Conservation (phyloP, 1,140 invertebrate species). For the Aethina tumida region DNA sequence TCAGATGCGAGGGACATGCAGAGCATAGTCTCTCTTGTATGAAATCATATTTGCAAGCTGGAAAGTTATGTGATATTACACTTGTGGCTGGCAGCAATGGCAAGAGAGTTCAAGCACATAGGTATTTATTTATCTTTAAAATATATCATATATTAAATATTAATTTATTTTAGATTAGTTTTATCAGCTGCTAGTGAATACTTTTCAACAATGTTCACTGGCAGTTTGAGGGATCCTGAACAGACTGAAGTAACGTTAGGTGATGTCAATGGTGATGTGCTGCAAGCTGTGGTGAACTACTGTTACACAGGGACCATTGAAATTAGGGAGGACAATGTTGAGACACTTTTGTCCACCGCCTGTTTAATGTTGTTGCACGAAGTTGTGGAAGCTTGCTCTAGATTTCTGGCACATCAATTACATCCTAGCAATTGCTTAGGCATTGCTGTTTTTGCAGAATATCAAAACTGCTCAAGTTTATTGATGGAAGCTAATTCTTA, state of each 20-base stretch:
- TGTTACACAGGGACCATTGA: slow-evolving; percentile 81
- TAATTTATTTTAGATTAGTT: slow-evolving; percentile 50
- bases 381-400: slow-evolving; percentile 82
- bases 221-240: slow-evolving; percentile 71
- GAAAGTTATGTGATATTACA: slow-evolving; percentile 70
- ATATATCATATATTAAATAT: slow-evolving; percentile 11
- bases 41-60: slow-evolving; percentile 67
- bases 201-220: slow-evolving; percentile 92
- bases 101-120: slow-evolving; percentile 36
- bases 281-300: slow-evolving; percentile 74
- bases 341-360: slow-evolving; percentile 76
- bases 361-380: slow-evolving; percentile 78
- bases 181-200: slow-evolving; percentile 86
- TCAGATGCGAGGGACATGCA: slow-evolving; percentile 68
- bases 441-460: slow-evolving; percentile 85
- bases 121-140: slow-evolving; percentile 34
- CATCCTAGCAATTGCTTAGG: slow-evolving; percentile 92
- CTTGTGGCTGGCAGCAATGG: slow-evolving; percentile 59
- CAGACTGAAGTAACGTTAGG: slow-evolving; percentile 75
- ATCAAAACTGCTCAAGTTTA: slow-evolving; percentile 71
- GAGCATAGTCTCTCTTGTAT: slow-evolving; percentile 70
- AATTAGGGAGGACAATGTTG: slow-evolving; percentile 71
- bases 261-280: slow-evolving; percentile 73
- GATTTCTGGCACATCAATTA: slow-evolving; percentile 81
- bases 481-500: slow-evolving; percentile 69